phyloP scores from a whole-genome alignment of 2,888 invertebrate genomes.

The Drosophila fulvimacula region DNA sequence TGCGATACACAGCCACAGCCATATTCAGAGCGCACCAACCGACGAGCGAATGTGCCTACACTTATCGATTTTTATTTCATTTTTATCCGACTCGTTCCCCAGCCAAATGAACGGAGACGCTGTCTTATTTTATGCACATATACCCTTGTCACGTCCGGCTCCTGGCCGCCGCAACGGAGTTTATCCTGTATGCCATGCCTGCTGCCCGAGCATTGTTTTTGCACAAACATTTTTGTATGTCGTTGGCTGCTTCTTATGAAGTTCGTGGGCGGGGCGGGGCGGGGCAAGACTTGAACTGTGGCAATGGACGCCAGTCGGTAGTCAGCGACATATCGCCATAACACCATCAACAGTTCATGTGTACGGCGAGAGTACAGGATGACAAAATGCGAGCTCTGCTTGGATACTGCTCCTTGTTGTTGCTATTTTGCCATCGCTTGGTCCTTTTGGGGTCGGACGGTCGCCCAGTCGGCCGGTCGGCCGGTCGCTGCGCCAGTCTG shows the following conservation, averaged over 20 bases:
- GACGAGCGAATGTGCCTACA: conserved; percentile 69
- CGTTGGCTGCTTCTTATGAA: conserved; percentile 66
- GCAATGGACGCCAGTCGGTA: conserved; percentile 49
- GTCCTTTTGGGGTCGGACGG: conserved; percentile 78
- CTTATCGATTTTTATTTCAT: conserved; percentile 83
- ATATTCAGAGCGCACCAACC: conserved; percentile 13
- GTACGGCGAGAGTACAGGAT: conserved; percentile 39
- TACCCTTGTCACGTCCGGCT: background rate
- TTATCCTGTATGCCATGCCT: conserved; percentile 43
- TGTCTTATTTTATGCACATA: conserved; percentile 34
- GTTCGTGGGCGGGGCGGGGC: conserved; percentile 34
- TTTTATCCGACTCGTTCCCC: conserved; percentile 63
- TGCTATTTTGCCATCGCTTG: conserved; percentile 36
- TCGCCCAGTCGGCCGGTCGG: conserved; percentile 62
- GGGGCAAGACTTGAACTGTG: conserved; percentile 33
- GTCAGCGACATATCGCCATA: conserved; percentile 79
- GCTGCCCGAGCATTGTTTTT: conserved; percentile 63
- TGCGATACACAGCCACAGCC: conserved; percentile 32
- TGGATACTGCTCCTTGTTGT: conserved; percentile 38
- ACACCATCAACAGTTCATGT: conserved; percentile 78
- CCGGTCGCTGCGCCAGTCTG: conserved; percentile 7
- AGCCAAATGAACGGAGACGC: conserved; percentile 15
- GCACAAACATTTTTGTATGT: conserved; percentile 70
- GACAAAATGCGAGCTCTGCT: conserved; percentile 40
- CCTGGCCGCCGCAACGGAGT: conserved; percentile 13